Conservation (phyloP, 2,888 invertebrate species). For the Macaria liturata region DNA sequence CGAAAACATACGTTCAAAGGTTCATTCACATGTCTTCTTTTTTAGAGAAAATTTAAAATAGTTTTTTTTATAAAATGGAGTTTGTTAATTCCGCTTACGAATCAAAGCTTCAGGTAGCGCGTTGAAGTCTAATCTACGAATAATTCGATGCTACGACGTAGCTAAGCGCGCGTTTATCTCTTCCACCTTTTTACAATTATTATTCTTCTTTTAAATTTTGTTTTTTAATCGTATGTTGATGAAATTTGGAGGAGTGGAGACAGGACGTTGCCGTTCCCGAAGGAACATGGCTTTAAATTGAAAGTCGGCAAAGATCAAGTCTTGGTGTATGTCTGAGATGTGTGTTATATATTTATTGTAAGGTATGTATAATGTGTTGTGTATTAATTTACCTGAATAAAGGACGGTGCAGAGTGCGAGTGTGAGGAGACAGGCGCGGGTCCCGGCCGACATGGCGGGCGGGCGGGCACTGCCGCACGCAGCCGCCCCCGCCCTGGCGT, state of each 20-base stretch:
- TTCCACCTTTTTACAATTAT: conserved; percentile 4
- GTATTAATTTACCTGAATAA: conserved; percentile 66
- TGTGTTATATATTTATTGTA: conserved; percentile 4
- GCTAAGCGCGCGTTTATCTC: conserved; percentile 18
- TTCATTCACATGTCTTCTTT: neutral
- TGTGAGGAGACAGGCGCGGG: conserved; percentile 64
- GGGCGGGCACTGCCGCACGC: conserved; percentile 69
- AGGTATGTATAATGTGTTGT: neutral
- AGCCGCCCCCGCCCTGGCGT: conserved; percentile 38
- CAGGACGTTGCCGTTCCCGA: neutral
- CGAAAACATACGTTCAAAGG: conserved; percentile 6
- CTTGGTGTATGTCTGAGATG: too few species aligned
- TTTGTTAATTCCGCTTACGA: too few species aligned
- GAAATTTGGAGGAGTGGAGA: too few species aligned
- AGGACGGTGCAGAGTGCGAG: conserved; percentile 68
- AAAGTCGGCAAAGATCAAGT: neutral
- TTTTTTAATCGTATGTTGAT: neutral
- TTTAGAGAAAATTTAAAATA: neutral
- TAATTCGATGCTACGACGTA: conserved; percentile 7
- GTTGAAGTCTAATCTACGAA: conserved; percentile 27
- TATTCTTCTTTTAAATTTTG: neutral
- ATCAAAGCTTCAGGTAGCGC: conserved; percentile 24
- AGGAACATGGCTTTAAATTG: conserved; percentile 4
- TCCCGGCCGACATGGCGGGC: conserved; percentile 73
- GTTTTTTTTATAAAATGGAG: neutral